Conservation (phyloP, 1,140 invertebrate species). For the Drosophila yakuba region DNA sequence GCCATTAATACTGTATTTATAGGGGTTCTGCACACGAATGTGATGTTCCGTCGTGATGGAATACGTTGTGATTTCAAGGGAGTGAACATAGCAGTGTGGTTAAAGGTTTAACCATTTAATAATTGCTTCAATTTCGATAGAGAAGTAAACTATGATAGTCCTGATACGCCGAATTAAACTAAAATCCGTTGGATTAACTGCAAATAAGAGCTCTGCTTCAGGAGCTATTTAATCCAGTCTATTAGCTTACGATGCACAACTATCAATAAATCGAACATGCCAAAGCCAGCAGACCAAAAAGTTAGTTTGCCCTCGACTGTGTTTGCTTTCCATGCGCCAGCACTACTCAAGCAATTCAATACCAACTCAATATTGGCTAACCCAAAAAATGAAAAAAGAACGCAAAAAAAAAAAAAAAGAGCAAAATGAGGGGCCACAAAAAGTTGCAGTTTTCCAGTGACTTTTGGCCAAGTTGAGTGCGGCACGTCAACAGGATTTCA, state of each 20-base stretch:
- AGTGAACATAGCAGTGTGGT: background rate
- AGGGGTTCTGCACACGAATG: slow-evolving; percentile 1
- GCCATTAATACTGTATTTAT: slow-evolving; percentile 32
- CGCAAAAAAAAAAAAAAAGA: background rate
- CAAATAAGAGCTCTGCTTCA: background rate
- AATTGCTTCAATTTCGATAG: background rate
- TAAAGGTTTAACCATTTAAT: too few relatives aligned
- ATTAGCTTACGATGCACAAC: slow-evolving; percentile 18
- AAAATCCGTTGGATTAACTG: background rate
- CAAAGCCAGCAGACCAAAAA: slow-evolving; percentile 24
- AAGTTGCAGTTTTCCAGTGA: slow-evolving; percentile 32
- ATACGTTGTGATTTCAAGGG: background rate
- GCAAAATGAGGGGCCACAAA: background rate
- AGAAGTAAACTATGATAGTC: background rate
- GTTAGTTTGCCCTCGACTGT: slow-evolving; percentile 15
- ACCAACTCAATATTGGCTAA: slow-evolving; percentile 48
- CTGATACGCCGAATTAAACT: background rate
- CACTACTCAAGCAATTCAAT: slow-evolving; percentile 34
- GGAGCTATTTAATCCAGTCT: slow-evolving; percentile 23
- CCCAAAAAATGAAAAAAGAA: slow-evolving; percentile 12
- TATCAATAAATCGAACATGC: slow-evolving; percentile 41
- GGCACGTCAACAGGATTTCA: slow-evolving; percentile 38
- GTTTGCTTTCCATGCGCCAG: slow-evolving; percentile 19
- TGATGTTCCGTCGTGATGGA: slow-evolving; percentile 4
- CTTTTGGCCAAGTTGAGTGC: slow-evolving; percentile 20